phyloP scores from a whole-genome alignment of 1,140 invertebrate genomes.

The Cydia splendana region DNA sequence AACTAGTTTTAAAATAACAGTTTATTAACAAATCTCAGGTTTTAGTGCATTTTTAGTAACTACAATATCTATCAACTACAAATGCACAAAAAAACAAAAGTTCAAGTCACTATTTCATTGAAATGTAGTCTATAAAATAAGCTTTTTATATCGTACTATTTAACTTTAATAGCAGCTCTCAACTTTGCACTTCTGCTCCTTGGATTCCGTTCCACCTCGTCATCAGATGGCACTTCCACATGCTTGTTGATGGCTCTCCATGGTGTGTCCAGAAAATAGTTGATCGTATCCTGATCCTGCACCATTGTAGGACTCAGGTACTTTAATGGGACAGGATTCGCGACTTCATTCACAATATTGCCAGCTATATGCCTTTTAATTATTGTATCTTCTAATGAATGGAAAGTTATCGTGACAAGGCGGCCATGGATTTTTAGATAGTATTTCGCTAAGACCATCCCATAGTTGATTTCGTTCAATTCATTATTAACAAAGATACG shows the following conservation, averaged over 20 bases:
- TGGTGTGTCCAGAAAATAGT: conserved; percentile 81
- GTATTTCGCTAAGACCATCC: conserved; percentile 87
- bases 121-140: not conserved
- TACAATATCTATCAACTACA: not conserved
- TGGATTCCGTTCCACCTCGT: conserved; percentile 90
- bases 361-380: conserved; percentile 94
- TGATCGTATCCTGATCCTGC: conserved; percentile 81
- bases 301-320: conserved; percentile 81
- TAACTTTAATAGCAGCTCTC: conserved; percentile 88
- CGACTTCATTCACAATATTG: conserved; percentile 84
- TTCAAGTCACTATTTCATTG: not conserved
- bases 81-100: no score
- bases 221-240: conserved; percentile 85
- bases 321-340: conserved; percentile 84
- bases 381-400: conserved; percentile 97
- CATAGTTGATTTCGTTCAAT: conserved; percentile 97
- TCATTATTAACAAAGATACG: conserved; percentile 99
- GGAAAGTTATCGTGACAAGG: conserved; percentile 92
- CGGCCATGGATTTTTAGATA: conserved; percentile 89
- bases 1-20: not conserved
- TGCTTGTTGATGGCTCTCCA: conserved; percentile 92
- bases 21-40: not conserved
- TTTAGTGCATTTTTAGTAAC: not conserved
- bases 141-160: conserved; percentile 58
- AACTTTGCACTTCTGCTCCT: conserved; percentile 93